phyloP scores from a whole-genome alignment of 2,113 vertebrate genomes.

The Spea multiplicata region DNA sequence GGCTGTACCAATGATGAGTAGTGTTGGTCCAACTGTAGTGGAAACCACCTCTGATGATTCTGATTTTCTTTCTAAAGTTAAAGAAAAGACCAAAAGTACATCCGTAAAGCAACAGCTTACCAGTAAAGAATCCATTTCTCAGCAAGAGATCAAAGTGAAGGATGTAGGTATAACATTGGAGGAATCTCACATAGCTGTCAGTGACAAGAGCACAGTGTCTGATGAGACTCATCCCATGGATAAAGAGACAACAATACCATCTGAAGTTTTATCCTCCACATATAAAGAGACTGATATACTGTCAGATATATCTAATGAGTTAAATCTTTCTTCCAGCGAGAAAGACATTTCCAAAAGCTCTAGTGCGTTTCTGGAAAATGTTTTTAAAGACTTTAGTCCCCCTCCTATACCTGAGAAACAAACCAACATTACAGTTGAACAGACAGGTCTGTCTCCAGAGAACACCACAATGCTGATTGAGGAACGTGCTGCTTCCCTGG shows the following conservation, averaged over 20 bases:
- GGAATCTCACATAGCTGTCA: not conserved
- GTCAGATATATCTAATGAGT: constrained; percentile 8
- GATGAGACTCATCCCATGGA: not conserved
- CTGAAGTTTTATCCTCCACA: not conserved
- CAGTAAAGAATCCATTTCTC: not conserved
- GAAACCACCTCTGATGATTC: not conserved
- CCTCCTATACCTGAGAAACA: constrained; percentile 3
- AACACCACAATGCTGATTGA: not conserved
- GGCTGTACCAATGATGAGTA: not conserved
- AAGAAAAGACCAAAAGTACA: not conserved
- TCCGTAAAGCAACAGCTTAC: not conserved
- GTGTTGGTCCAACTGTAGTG: not conserved
- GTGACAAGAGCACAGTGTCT: not conserved
- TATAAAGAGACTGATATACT: constrained; percentile 7
- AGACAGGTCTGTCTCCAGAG: not conserved
- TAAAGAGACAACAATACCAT: not conserved
- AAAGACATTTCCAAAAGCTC: constrained; percentile 19
- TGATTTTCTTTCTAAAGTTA: not conserved
- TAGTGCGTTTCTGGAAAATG: constrained; percentile 5
- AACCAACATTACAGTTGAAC: not conserved
- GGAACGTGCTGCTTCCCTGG: not conserved
- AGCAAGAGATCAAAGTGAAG: not conserved
- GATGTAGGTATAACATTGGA: not conserved
- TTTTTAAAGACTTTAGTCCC: constrained; percentile 19
- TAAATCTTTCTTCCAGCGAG: not conserved